Percentiles rank a stretch among this genome's conserved stretches.
Evolutionary conservation across 92 coral and sea anemone genomes (phyloP).

Genomic region (Pocillopora grandis): DNA sequence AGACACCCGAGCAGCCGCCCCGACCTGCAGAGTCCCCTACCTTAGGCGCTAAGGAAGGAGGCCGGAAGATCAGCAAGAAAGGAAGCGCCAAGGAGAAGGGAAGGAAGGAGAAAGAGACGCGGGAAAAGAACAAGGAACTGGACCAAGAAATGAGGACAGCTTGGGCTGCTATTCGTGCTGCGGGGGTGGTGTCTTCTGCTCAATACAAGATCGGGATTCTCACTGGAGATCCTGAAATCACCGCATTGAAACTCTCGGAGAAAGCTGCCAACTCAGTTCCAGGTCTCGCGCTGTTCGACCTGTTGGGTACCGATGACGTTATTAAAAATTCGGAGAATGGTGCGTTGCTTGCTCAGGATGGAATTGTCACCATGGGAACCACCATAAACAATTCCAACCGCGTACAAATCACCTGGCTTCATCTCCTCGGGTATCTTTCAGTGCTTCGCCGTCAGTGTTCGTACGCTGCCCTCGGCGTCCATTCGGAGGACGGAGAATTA

Average conservation of each 20-base stretch:
- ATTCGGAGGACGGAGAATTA: slow-evolving; percentile 45
- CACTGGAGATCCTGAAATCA: slow-evolving; percentile 79
- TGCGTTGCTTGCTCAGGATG: slow-evolving; percentile 63
- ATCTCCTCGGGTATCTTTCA: slow-evolving; percentile 83
- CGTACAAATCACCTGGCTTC: slow-evolving; percentile 92
- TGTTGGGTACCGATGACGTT: slow-evolving; percentile 91
- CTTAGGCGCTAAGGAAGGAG: slow-evolving; percentile 27
- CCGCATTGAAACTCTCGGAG: slow-evolving; percentile 69
- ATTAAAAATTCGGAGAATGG: slow-evolving; percentile 47
- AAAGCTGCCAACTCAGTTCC: slow-evolving; percentile 80
- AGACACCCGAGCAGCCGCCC: slow-evolving; percentile 22
- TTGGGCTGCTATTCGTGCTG: slow-evolving; percentile 90
- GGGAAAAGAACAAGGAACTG: slow-evolving; percentile 68
- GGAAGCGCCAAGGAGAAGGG: slow-evolving; percentile 42
- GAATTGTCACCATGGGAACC: slow-evolving; percentile 80
- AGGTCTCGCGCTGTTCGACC: slow-evolving; percentile 80
- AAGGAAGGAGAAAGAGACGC: slow-evolving; percentile 58
- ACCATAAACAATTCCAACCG: slow-evolving; percentile 68
- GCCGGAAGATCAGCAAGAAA: slow-evolving; percentile 34
- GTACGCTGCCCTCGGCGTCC: slow-evolving; percentile 87
- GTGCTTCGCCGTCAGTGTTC: slow-evolving; percentile 94
- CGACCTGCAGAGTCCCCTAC: slow-evolving; percentile 16
- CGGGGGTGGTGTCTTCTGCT: slow-evolving; percentile 75
- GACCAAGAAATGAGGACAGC: slow-evolving; percentile 71
- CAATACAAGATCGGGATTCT: slow-evolving; percentile 72